Percentiles rank a stretch among this genome's conserved stretches.
Conservation (phyloP, 2,797 vertebrate genomes). For the Danio tinwini region DNA sequence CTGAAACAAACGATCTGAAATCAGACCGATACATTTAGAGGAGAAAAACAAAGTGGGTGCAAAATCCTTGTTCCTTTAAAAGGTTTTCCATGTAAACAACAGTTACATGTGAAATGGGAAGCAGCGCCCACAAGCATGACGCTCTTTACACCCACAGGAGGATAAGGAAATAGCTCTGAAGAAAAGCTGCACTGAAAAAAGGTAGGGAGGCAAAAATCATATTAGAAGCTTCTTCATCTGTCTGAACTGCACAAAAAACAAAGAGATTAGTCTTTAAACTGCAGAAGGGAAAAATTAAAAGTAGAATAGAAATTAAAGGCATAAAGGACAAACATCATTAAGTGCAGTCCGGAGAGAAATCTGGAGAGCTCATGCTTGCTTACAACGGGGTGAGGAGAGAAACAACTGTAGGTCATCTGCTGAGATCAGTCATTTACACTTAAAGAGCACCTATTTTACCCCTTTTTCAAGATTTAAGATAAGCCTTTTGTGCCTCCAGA, state of each 20-base stretch:
- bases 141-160: constrained; percentile 58
- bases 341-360: constrained; percentile 69
- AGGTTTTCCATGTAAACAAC: constrained; percentile 1
- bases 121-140: constrained; percentile 65
- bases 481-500: no score
- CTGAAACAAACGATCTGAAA: constrained; percentile 5
- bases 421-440: constrained; percentile 67
- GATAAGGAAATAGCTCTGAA: constrained; percentile 47
- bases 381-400: constrained; percentile 61
- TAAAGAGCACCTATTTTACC: no score
- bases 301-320: constrained; percentile 47
- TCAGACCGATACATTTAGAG: background rate
- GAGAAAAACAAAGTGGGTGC: background rate
- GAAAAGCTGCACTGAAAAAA: constrained; percentile 28
- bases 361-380: constrained; percentile 29
- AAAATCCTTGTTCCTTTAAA: background rate
- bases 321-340: constrained; percentile 53
- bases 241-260: constrained; percentile 70
- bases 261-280: constrained; percentile 72
- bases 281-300: constrained; percentile 44
- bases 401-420: constrained; percentile 72
- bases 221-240: constrained; percentile 67
- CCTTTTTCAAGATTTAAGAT: no score
- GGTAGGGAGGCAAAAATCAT: constrained; percentile 50
- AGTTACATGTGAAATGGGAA: constrained; percentile 41